Conservation (phyloP, 2,888 invertebrate genomes). For the Torymus texanus region DNA sequence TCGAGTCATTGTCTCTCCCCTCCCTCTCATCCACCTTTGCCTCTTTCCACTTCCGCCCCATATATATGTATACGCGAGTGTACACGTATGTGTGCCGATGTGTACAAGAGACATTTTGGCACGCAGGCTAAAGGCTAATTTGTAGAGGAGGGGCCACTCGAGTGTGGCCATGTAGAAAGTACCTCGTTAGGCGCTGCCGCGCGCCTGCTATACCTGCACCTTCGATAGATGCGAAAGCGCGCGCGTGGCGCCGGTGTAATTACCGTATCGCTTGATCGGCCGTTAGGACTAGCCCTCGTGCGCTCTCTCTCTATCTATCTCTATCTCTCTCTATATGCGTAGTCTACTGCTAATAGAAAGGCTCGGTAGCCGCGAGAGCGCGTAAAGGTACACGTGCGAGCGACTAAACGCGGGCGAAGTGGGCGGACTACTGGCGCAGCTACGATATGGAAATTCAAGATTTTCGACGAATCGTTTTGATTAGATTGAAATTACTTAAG, state of each 20-base stretch:
- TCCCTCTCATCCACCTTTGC: no score
- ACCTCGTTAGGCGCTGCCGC: slow-evolving; percentile 24
- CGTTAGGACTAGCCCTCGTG: slow-evolving; percentile 13
- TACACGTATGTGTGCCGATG: no score
- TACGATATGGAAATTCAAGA: slow-evolving; percentile 38
- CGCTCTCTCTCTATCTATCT: background rate
- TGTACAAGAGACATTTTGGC: slow-evolving; percentile 10
- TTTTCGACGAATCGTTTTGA: background rate
- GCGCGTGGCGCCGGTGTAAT: slow-evolving; percentile 19
- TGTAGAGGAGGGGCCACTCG: slow-evolving; percentile 19
- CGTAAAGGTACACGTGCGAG: background rate
- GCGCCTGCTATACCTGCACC: background rate
- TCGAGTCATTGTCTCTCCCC: slow-evolving; percentile 23
- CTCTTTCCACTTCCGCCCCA: no score
- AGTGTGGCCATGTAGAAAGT: slow-evolving; percentile 42
- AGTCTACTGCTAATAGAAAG: slow-evolving; percentile 34
- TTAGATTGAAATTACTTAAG: background rate
- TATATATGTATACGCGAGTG: no score
- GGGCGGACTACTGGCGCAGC: background rate
- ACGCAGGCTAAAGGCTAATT: slow-evolving; percentile 32
- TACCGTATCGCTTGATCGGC: slow-evolving; percentile 31
- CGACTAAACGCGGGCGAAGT: no score
- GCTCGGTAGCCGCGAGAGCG: background rate
- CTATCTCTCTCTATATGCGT: background rate
- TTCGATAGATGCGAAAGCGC: slow-evolving; percentile 6